These are phyloP conservation scores for Mastomys coucha DNA, from an alignment of 2,113 vertebrate genomes.

Conservation along the genomic window DNA sequence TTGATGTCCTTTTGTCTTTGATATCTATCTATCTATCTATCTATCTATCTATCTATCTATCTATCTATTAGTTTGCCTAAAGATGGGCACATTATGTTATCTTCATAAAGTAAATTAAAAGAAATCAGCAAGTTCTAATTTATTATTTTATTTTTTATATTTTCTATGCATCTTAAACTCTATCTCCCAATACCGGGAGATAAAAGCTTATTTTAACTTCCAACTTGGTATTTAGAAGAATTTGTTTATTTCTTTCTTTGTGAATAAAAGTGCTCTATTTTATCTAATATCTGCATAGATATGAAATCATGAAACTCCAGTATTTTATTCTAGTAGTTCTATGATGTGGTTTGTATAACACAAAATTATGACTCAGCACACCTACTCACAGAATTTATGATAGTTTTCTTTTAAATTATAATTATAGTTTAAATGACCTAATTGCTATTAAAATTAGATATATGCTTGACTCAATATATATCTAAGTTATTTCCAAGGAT, in stretches of 20 bases:
- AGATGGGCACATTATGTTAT: neutral
- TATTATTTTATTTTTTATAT: neutral
- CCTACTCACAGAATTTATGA: slow-evolving; percentile 64
- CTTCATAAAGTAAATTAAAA: neutral
- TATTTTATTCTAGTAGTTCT: slow-evolving; percentile 62
- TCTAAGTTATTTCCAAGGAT: slow-evolving; percentile 63
- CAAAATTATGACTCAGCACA: slow-evolving; percentile 63
- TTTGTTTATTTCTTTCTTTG: neutral
- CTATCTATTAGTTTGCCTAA: neutral
- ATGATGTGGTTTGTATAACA: slow-evolving; percentile 53
- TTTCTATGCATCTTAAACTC: neutral
- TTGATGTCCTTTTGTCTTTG: slow-evolving; percentile 8
- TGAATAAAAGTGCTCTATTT: neutral
- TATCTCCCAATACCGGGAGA: neutral
- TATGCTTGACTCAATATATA: slow-evolving; percentile 49
- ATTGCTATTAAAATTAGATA: slow-evolving; percentile 72
- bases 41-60: too few species aligned
- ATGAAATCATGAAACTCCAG: slow-evolving; percentile 52
- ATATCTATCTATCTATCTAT: too few species aligned
- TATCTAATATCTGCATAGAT: neutral
- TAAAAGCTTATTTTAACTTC: slow-evolving; percentile 47
- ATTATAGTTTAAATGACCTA: slow-evolving; percentile 72
- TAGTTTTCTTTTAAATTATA: slow-evolving; percentile 65
- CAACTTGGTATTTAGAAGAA: slow-evolving; percentile 27
- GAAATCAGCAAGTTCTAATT: neutral